These are phyloP conservation scores for Anagrus nilaparvatae DNA, from an alignment of 1,140 invertebrate genomes.

Conservation along the genomic window DNA sequence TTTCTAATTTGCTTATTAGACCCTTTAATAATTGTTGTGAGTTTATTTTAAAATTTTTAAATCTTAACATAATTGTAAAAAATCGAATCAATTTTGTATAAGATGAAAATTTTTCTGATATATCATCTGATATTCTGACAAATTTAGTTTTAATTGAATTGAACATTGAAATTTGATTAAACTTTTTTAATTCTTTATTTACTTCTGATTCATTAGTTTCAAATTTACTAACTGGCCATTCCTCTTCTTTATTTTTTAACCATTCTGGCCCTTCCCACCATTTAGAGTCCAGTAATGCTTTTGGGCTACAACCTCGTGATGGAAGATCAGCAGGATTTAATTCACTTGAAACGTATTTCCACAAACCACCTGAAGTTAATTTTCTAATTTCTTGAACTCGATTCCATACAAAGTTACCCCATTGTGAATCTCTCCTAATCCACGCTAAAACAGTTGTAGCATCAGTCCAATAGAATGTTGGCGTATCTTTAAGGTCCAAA, in stretches of 20 bases:
- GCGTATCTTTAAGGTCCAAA: conserved; percentile 10
- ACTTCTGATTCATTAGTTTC: conserved; percentile 13
- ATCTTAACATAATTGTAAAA: conserved; percentile 16
- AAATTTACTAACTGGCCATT: conserved; percentile 17
- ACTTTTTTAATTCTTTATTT: conserved; percentile 15
- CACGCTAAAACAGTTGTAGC: conserved; percentile 23
- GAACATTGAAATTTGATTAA: conserved; percentile 2
- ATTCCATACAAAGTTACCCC: conserved; percentile 25
- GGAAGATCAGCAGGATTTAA: conserved; percentile 36
- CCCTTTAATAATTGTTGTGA: conserved; percentile 9
- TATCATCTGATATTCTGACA: not conserved
- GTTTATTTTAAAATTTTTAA: conserved; percentile 18
- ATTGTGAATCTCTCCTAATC: conserved; percentile 17
- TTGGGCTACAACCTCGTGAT: conserved; percentile 30
- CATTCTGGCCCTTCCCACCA: conserved; percentile 36
- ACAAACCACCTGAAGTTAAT: conserved; percentile 20
- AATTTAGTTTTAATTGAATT: too few species aligned
- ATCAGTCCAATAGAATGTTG: conserved; percentile 15
- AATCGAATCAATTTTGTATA: conserved; percentile 20
- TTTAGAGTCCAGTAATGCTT: conserved; percentile 23
- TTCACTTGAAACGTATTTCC: conserved; percentile 31
- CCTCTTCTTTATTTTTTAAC: conserved; percentile 15
- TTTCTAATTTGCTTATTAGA: conserved; percentile 16
- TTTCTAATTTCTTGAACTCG: conserved; percentile 24
- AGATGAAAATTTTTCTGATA: conserved; percentile 10